Conservation (phyloP, 2,888 invertebrate genomes). For the Erynnis tages region DNA sequence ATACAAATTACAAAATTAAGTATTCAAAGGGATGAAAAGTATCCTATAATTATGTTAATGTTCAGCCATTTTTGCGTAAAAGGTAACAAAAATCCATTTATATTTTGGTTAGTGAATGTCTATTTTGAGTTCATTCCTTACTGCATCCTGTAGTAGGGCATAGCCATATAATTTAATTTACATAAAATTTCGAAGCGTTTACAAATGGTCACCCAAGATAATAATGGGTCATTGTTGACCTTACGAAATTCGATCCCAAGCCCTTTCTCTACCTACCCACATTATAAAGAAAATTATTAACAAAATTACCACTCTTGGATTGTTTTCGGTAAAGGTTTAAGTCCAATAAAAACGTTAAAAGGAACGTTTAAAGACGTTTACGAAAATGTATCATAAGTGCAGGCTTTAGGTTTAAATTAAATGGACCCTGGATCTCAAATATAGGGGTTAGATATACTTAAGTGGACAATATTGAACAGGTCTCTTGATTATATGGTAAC, state of each 20-base stretch:
- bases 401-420: constrained; percentile 36
- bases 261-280: constrained; percentile 34
- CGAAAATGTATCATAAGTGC: constrained; percentile 47
- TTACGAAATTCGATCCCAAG: constrained; percentile 17
- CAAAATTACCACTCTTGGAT: constrained; percentile 55
- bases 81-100: no score
- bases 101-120: not conserved
- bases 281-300: constrained; percentile 31
- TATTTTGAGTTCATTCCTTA: not conserved
- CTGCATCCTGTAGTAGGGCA: not conserved
- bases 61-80: no score
- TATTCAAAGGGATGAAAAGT: no score
- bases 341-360: constrained; percentile 16
- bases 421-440: constrained; percentile 7
- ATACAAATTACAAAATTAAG: no score
- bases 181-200: constrained; percentile 24
- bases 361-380: constrained; percentile 18
- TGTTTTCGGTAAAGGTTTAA: constrained; percentile 45
- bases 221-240: constrained; percentile 27
- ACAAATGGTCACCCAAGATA: constrained; percentile 23
- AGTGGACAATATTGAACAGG: constrained; percentile 13
- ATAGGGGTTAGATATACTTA: constrained; percentile 8
- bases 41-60: no score
- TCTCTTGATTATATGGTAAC: constrained; percentile 12
- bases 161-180: constrained; percentile 27